Evolutionary conservation across 2,113 vertebrate genomes (phyloP), one percentile per base, ranked within the genome.

Genomic region (Mustela nigripes): DNA sequence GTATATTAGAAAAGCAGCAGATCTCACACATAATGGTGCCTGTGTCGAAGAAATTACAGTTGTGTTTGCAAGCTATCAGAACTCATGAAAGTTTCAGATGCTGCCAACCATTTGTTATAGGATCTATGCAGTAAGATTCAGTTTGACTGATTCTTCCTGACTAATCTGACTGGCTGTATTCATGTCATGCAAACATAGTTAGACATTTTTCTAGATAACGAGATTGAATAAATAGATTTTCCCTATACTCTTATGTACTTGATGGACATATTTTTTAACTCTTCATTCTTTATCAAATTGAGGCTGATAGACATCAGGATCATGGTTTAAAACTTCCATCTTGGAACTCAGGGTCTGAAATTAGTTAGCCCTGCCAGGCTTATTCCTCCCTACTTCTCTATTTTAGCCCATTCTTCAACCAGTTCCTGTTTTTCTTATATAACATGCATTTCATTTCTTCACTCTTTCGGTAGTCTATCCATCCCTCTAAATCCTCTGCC

Each of bases 181-280:
- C 39, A 69, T 50, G n/a, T 73, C 48, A 48, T 48, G 14, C 74
- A 92, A 96, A 94, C 16, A 11, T 18, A 89, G 8, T 56, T 95
- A 88, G 60, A 79, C n/a, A 4, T 48, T 83, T 71, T 86, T 78
- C 39, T 71, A 22, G 33, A 78, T 93, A 87, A 69, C n/a, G 50
- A 78, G 19, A 79, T 50, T 79, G 56, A 85, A 33, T 86, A 89
- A 85, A 26, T 87, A 90, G 58, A 71, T 90, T 91, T n/a, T 12
- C 67, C 16, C 36, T 74, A 7, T 67, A 63, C 2, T 58, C 24
- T 71, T 5, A 11, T 89, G 2, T 74, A 45, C 19, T 94, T 92
- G 65, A 65, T 90, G 14, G 33, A 28, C 60, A 78, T 92, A 48
- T 48, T 56, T 84, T 84, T 87, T 95, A 95, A 69, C 63, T 85